These are phyloP conservation scores for Diplodus puntazzo DNA, from an alignment of 2,797 vertebrate species.

Conservation along the genomic window DNA sequence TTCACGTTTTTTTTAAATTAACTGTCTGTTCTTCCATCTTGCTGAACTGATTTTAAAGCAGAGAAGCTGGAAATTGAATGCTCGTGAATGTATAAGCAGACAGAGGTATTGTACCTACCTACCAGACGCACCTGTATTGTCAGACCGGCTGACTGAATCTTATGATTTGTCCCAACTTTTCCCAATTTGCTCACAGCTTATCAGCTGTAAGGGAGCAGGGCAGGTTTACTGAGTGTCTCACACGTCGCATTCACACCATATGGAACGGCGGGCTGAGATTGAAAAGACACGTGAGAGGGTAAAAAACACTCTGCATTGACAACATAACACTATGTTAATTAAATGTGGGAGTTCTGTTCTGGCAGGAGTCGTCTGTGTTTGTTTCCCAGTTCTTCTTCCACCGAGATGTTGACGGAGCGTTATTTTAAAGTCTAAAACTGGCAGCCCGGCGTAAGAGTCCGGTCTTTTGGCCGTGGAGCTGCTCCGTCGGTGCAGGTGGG, in stretches of 20 bases:
- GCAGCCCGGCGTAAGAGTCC: neutral
- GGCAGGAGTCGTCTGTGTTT: neutral
- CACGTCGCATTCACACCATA: neutral
- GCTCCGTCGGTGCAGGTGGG: neutral
- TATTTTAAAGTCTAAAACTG: neutral
- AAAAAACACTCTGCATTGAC: neutral
- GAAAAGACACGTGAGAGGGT: neutral
- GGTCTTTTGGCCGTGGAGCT: neutral
- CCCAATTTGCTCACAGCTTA: too few species aligned
- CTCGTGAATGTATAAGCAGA: neutral
- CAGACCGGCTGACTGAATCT: neutral
- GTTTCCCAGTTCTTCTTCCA: neutral
- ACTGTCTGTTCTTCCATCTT: neutral
- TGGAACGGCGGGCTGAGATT: neutral
- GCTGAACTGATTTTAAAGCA: neutral
- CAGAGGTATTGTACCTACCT: too few species aligned
- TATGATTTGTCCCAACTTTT: neutral
- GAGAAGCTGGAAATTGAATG: neutral
- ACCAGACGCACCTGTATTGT: neutral
- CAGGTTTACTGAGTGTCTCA: neutral
- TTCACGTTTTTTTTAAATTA: too few species aligned
- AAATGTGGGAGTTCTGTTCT: neutral
- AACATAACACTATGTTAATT: neutral
- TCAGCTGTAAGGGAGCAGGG: neutral
- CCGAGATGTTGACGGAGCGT: neutral